A percentile compares a stretch with the other conserved stretches of the same genome.
Evolutionary conservation across 2,888 invertebrate species (phyloP).

Genomic region (Stomorhina lunata): DNA sequence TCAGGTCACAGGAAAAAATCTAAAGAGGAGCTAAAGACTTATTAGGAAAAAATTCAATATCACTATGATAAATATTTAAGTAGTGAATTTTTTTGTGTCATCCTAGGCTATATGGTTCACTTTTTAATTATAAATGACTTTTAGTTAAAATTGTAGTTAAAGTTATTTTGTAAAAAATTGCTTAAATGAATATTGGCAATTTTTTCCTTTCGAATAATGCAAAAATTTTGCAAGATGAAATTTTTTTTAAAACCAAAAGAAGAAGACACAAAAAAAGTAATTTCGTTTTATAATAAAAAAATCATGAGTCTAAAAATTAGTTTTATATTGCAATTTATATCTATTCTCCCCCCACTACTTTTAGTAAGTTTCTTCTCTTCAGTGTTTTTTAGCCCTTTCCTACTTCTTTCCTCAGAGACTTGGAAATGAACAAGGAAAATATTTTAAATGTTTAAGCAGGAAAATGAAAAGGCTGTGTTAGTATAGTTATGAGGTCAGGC

Average conservation of each 20-base stretch:
- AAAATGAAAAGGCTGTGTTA: background rate
- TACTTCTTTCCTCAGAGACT: too few species aligned
- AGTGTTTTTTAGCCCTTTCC: background rate
- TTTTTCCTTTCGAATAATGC: background rate
- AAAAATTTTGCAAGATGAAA: background rate
- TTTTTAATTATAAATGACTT: slow-evolving; percentile 31
- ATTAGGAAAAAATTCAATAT: background rate
- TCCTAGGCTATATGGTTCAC: background rate
- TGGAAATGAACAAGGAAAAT: background rate
- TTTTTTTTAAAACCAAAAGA: background rate
- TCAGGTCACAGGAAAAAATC: background rate
- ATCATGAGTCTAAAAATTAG: slow-evolving; percentile 40
- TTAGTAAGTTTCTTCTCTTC: background rate
- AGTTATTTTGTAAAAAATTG: background rate
- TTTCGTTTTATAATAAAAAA: slow-evolving; percentile 21
- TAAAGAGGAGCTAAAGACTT: background rate
- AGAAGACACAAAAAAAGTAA: slow-evolving; percentile 4
- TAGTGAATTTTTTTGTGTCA: background rate
- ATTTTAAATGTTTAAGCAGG: background rate
- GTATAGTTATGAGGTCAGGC: slow-evolving; percentile 29
- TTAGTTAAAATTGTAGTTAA: background rate
- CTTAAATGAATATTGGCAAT: background rate
- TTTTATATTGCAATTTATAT: slow-evolving; percentile 29
- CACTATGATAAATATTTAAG: background rate
- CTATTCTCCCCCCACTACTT: too few species aligned